phyloP scores from a whole-genome alignment of 2,113 vertebrate species.

The Hippoglossus stenolepis region DNA sequence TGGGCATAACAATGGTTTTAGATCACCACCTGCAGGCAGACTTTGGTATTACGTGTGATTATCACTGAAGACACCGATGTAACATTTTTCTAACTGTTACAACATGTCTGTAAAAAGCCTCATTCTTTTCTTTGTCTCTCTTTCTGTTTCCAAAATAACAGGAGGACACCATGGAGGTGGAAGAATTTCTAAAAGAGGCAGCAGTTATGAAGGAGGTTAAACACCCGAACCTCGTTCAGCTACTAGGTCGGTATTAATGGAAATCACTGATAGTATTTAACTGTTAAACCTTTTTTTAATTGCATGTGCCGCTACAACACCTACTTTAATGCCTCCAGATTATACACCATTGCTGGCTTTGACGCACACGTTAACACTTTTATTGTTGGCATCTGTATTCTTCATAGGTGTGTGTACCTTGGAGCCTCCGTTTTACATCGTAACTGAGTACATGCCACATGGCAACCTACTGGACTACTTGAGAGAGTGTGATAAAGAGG shows the following conservation, averaged over 20 bases:
- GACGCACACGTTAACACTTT: not conserved
- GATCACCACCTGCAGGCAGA: slow-evolving; percentile 68
- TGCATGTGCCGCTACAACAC: no score
- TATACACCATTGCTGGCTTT: not conserved
- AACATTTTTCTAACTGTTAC: not conserved
- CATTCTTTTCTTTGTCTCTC: slow-evolving; percentile 6
- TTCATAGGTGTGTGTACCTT: slow-evolving; percentile 93
- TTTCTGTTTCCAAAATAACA: slow-evolving; percentile 63
- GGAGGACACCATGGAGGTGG: slow-evolving; percentile 99
- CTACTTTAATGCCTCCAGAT: no score
- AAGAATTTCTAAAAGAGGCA: slow-evolving; percentile 98
- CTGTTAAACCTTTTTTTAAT: not conserved
- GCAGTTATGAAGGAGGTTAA: slow-evolving; percentile 99
- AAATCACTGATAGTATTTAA: not conserved
- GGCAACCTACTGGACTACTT: slow-evolving; percentile 97
- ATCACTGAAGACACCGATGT: not conserved
- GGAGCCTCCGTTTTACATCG: slow-evolving; percentile 98
- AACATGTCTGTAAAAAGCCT: not conserved
- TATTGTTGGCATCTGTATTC: not conserved
- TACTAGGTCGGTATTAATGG: slow-evolving; percentile 80
- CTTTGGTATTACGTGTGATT: slow-evolving; percentile 28
- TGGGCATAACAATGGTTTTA: slow-evolving; percentile 2
- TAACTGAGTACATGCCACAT: slow-evolving; percentile 98
- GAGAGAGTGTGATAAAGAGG: slow-evolving; percentile 94
- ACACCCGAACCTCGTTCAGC: slow-evolving; percentile 96